phyloP scores from a whole-genome alignment of 1,140 invertebrate species.

The Diuraphis noxia region DNA sequence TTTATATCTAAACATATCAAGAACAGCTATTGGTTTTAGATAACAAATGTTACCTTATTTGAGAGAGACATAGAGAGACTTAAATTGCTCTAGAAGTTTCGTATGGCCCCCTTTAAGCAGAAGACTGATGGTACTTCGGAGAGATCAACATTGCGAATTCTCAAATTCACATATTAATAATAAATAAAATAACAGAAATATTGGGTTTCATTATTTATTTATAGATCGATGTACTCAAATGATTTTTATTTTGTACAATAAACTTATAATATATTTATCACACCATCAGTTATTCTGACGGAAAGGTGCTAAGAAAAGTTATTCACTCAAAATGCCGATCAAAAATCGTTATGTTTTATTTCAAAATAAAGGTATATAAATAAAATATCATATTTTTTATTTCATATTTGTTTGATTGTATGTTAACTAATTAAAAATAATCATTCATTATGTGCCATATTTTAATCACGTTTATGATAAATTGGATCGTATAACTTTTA shows the following conservation, averaged over 20 bases:
- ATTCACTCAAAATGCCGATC: neutral
- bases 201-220: neutral
- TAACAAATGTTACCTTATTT: neutral
- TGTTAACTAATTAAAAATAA: neutral
- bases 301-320: neutral
- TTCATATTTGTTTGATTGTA: neutral
- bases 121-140: neutral
- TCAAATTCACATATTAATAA: neutral
- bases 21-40: neutral
- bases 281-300: conserved; percentile 22
- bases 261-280: neutral
- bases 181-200: neutral
- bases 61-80: neutral
- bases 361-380: neutral
- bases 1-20: neutral
- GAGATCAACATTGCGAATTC: neutral
- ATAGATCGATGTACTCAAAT: neutral
- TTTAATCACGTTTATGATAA: neutral
- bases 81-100: neutral
- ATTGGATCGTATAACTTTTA: neutral
- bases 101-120: neutral
- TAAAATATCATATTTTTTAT: neutral
- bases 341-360: neutral
- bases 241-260: neutral
- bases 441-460: neutral